Conservation (phyloP, 2,113 vertebrate genomes). For the Eretmochelys imbricata region DNA sequence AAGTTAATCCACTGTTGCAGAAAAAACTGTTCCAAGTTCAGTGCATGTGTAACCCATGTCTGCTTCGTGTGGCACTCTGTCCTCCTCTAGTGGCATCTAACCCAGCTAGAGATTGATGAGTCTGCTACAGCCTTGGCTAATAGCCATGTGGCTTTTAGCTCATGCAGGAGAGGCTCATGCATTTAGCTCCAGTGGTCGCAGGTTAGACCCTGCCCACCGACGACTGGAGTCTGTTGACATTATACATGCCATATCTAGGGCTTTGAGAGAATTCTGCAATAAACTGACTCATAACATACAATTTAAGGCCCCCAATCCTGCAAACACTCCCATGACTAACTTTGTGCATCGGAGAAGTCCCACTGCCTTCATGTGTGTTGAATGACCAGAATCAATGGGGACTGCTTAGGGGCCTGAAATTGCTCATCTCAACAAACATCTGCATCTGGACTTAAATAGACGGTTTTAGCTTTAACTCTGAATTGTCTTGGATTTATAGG, state of each 20-base stretch:
- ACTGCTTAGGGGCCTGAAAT: too few species aligned
- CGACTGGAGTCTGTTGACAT: too few species aligned
- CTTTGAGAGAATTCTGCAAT: neutral
- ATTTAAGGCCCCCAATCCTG: neutral
- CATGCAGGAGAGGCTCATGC: too few species aligned
- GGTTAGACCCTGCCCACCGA: too few species aligned
- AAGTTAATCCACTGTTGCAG: neutral
- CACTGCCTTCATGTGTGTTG: neutral
- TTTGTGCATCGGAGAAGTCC: neutral
- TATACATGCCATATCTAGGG: neutral
- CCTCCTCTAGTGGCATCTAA: too few species aligned
- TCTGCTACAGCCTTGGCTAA: too few species aligned
- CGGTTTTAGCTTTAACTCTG: neutral
- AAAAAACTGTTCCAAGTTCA: neutral
- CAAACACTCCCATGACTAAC: neutral
- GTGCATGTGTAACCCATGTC: neutral
- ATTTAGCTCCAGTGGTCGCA: too few species aligned
- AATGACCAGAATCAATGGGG: neutral
- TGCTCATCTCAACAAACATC: neutral
- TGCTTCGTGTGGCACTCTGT: too few species aligned
- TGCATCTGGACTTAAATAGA: neutral
- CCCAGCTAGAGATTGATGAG: too few species aligned
- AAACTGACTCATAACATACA: neutral
- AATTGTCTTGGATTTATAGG: accelerated
- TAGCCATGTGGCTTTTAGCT: too few species aligned